phyloP scores from a whole-genome alignment of 2,113 vertebrate genomes.

The Psophia crepitans region DNA sequence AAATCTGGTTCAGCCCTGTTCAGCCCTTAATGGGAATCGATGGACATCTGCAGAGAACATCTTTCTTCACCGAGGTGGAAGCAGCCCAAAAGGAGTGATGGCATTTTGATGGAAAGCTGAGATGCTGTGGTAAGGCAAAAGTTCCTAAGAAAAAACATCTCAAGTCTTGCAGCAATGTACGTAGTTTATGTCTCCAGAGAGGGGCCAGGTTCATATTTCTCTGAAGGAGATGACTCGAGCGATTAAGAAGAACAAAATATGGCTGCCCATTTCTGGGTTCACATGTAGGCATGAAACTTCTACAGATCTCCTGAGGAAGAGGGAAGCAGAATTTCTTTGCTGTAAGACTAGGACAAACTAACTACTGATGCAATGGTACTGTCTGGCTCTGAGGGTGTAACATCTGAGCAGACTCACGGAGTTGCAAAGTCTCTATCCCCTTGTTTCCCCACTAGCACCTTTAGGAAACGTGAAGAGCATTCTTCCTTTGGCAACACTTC shows the following conservation, averaged over 20 bases:
- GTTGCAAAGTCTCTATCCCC: background rate
- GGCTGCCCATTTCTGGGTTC: background rate
- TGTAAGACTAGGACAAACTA: background rate
- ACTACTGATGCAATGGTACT: background rate
- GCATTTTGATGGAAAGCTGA: background rate
- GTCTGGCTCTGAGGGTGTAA: background rate
- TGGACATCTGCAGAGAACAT: background rate
- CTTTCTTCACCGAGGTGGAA: background rate
- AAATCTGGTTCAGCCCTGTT: background rate
- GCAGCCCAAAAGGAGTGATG: background rate
- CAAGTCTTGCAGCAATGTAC: background rate
- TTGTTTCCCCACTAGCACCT: background rate
- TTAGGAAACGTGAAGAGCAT: background rate
- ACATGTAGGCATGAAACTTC: background rate
- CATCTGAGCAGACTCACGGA: background rate
- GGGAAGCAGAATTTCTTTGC: background rate
- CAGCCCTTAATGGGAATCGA: background rate
- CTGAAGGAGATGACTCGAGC: background rate
- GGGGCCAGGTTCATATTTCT: background rate
- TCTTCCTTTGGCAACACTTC: background rate
- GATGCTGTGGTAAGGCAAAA: background rate
- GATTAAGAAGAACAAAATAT: background rate
- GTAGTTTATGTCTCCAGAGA: background rate
- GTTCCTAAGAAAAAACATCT: background rate
- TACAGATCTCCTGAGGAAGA: background rate